Conservation (phyloP, 2,113 vertebrate genomes). For the Vombatus ursinus region DNA sequence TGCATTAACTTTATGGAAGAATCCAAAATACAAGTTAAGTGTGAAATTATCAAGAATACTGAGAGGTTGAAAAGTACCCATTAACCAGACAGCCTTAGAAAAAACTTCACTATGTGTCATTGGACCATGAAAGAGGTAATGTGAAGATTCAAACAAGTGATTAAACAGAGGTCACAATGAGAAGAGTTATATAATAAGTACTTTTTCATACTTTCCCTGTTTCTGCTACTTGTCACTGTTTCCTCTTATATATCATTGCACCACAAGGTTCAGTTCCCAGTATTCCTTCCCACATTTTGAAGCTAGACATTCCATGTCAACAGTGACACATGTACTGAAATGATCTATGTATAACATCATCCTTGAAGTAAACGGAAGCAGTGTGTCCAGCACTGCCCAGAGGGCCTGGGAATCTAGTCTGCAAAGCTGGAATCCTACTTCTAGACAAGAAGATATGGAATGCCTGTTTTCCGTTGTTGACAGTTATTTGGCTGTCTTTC, state of each 20-base stretch:
- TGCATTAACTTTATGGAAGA: too few relatives aligned
- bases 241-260: background rate
- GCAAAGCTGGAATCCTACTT: background rate
- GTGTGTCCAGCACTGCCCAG: background rate
- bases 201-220: background rate
- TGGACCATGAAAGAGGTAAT: background rate
- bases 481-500: background rate
- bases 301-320: background rate
- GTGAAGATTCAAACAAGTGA: background rate
- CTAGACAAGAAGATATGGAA: background rate
- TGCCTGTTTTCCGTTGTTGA: background rate
- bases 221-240: background rate
- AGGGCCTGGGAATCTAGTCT: background rate
- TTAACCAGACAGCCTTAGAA: conserved; percentile 19
- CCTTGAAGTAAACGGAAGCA: background rate
- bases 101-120: conserved; percentile 20
- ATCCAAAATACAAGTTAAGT: too few relatives aligned
- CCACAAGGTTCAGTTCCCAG: background rate
- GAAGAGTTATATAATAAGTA: background rate
- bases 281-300: background rate
- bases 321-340: background rate
- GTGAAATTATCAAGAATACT: background rate
- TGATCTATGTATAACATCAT: background rate
- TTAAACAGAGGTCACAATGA: background rate
- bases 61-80: conserved; percentile 15